Evolutionary conservation across 2,113 vertebrate genomes (phyloP), one percentile per base, ranked within the genome.

Genomic region (Protobothrops mucrosquamatus): DNA sequence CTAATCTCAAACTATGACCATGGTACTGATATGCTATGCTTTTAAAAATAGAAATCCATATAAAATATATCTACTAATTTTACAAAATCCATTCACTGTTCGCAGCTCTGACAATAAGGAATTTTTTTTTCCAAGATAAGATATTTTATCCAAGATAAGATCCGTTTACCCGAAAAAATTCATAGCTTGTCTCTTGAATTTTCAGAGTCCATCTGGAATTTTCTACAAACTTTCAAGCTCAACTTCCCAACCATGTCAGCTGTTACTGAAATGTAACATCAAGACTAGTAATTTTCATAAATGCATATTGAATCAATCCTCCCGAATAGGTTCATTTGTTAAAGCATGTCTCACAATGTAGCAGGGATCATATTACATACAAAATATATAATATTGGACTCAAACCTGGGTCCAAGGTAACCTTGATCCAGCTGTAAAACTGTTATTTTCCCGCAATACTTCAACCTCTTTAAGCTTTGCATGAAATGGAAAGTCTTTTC

Each of bases 401-500:
- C 18, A 20, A 95, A 93, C 94, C 87, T 81, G 89, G 91, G 93
- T 88, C 52, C 56, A 95, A 96, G 92, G 20, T 14, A 89, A 95
- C 59, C 7, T 64, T 46, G 95, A 94, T 94, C 96, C 96, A 87
- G 81, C 92, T 93, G 95, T 85, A 91, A 95, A 95, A 93, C 94
- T 93, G 89, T 96, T 51, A 92, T 26, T 87, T 88, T 95, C 95
- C 92, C 96, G 93, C 94, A 96, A 95, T 55, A 51, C 55, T 46
- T 95, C 94, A 94, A 93, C 87, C 48, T 29, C 6, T 90, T 57
- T 85, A 12, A 56, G 81, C 4, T 89, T 89, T 48, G 12, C 29
- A 89, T 51, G 57, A 64, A 64, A 81, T 89, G 92, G 2, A 34
- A 90, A 87, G 54, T 55, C 64, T 92, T 92, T 81, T 89, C 93